These are phyloP conservation scores for Deroplatys truncata DNA, from an alignment of 2,888 invertebrate genomes.

Conservation along the genomic window DNA sequence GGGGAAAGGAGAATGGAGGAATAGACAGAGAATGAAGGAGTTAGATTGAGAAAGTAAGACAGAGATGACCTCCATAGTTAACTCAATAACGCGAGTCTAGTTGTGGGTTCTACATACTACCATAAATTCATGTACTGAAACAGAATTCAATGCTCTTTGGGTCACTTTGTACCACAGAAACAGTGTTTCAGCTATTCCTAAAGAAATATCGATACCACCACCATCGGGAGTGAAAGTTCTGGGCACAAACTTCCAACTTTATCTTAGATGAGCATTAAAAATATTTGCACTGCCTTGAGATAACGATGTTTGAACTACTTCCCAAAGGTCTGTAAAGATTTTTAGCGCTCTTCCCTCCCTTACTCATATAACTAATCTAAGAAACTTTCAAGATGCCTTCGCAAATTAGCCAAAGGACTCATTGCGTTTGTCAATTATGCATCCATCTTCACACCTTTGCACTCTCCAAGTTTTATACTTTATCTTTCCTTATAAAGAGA, in stretches of 20 bases:
- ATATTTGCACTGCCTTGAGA: not conserved
- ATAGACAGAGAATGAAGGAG: too few relatives aligned
- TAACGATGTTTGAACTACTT: not conserved
- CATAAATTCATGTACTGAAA: too few relatives aligned
- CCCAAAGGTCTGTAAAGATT: not conserved
- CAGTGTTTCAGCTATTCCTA: too few relatives aligned
- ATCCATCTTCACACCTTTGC: slow-evolving; percentile 24
- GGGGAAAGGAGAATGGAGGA: too few relatives aligned
- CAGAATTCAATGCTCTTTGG: too few relatives aligned
- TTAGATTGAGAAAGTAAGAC: too few relatives aligned
- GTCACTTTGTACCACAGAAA: too few relatives aligned
- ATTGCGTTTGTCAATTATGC: slow-evolving; percentile 49
- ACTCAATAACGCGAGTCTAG: too few relatives aligned
- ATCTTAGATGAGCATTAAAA: not conserved
- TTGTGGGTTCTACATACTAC: too few relatives aligned
- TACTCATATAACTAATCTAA: not conserved
- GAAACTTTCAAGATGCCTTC: slow-evolving; percentile 6
- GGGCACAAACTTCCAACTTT: not conserved
- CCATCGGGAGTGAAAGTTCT: not conserved
- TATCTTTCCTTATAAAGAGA: not conserved
- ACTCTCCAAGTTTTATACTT: not conserved
- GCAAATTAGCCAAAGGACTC: slow-evolving; percentile 35
- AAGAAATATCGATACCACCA: not conserved
- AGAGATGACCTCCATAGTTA: too few relatives aligned
- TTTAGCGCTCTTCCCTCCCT: not conserved